Conservation (phyloP, 2,797 vertebrate species). For the Chelidonichthys spinosus region DNA sequence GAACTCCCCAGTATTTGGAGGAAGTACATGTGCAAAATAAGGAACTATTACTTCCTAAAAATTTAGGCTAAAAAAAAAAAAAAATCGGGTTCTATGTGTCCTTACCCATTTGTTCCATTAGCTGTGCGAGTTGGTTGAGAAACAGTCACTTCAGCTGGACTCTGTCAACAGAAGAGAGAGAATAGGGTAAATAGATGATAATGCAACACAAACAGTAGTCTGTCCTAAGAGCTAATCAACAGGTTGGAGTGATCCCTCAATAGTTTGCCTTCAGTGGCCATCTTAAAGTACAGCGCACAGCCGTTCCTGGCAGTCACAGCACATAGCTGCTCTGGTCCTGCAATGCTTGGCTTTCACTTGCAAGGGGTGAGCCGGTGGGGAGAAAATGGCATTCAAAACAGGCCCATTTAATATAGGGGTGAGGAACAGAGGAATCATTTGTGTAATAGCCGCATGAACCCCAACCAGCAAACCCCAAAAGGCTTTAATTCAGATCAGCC, state of each 20-base stretch:
- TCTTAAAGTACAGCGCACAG: conserved; percentile 64
- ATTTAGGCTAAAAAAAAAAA: conserved; percentile 7
- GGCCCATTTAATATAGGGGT: conserved; percentile 70
- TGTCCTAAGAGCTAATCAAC: conserved; percentile 43
- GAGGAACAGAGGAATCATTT: conserved; percentile 75
- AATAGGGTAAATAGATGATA: conserved; percentile 63
- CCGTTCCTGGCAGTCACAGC: conserved; percentile 60
- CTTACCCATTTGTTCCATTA: conserved; percentile 86
- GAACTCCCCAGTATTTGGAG: conserved; percentile 54
- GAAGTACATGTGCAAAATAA: conserved; percentile 63
- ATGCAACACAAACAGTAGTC: conserved; percentile 54
- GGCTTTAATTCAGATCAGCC: conserved; percentile 54
- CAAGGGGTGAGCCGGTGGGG: conserved; percentile 69
- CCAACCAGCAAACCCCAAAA: conserved; percentile 56
- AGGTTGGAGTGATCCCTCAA: conserved; percentile 57
- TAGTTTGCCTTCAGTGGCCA: conserved; percentile 55
- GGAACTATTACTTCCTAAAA: conserved; percentile 75
- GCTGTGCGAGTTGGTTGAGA: conserved; percentile 83
- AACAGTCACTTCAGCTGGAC: conserved; percentile 83
- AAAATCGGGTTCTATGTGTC: conserved; percentile 25
- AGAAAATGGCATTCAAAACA: conserved; percentile 76
- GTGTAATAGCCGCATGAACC: conserved; percentile 56
- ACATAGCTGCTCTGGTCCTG: conserved; percentile 75
- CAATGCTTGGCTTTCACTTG: conserved; percentile 77
- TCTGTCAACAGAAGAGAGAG: conserved; percentile 78